Conservation (phyloP, 2,888 invertebrate species). For the Lysandra coridon region DNA sequence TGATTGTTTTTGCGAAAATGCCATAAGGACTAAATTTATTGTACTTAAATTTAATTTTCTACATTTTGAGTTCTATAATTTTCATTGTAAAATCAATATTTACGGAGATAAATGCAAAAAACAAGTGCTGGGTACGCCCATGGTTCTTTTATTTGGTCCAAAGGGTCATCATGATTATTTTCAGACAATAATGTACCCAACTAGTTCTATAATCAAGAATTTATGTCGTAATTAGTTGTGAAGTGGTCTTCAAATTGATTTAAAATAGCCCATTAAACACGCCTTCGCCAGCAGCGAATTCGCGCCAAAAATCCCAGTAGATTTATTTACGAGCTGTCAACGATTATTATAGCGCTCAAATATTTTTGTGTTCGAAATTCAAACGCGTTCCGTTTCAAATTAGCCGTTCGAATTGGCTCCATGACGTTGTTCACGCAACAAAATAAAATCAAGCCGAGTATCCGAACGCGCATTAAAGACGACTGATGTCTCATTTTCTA, state of each 20-base stretch:
- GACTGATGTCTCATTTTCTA: slow-evolving; percentile 78
- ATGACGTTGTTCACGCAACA: slow-evolving; percentile 49
- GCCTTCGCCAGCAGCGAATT: background rate
- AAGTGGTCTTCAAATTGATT: slow-evolving; percentile 17
- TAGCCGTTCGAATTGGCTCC: slow-evolving; percentile 69
- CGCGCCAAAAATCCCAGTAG: slow-evolving; percentile 41
- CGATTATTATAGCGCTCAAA: slow-evolving; percentile 50
- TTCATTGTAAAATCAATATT: no score
- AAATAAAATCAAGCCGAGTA: slow-evolving; percentile 49
- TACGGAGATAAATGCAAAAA: no score
- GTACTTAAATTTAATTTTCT: no score
- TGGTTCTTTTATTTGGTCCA: no score
- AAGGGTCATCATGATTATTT: background rate
- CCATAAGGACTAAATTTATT: no score
- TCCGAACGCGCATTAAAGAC: slow-evolving; percentile 51
- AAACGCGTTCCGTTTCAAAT: slow-evolving; percentile 59
- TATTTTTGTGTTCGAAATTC: slow-evolving; percentile 46
- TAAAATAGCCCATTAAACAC: slow-evolving; percentile 19
- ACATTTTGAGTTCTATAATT: no score
- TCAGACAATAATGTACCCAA: background rate
- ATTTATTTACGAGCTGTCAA: slow-evolving; percentile 66
- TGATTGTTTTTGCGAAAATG: no score
- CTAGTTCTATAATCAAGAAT: background rate
- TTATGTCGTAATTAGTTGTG: slow-evolving; percentile 4
- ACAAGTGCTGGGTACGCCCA: no score